Percentiles rank a stretch among this genome's conserved stretches.
Evolutionary conservation across 2,113 vertebrate genomes (phyloP).

Genomic region (Parus major): DNA sequence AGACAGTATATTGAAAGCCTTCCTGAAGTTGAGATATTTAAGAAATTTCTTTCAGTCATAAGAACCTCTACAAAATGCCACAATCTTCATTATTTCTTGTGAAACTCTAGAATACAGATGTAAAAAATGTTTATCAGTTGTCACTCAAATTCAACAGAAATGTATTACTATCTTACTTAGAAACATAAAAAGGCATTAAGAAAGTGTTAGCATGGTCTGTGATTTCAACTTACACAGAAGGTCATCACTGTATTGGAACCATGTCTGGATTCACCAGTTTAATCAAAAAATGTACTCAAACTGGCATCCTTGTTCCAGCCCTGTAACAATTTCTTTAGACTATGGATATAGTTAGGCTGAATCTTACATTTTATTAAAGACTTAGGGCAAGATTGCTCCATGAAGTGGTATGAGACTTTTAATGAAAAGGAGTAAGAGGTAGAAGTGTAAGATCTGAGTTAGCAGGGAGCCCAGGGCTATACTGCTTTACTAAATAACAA

Average conservation of each 20-base stretch:
- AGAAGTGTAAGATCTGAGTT: not conserved
- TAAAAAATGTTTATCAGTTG: not conserved
- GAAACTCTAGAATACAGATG: not conserved
- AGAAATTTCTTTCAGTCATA: not conserved
- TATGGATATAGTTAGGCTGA: not conserved
- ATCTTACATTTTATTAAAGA: not conserved
- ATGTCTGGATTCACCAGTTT: not conserved
- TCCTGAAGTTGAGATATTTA: not conserved
- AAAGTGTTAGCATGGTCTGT: not conserved
- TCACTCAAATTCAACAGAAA: not conserved
- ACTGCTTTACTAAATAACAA: not conserved
- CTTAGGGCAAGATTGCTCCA: not conserved
- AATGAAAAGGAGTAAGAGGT: not conserved
- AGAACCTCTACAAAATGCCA: not conserved
- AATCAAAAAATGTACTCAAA: not conserved
- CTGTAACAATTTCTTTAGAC: not conserved
- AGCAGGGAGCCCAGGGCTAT: too few species aligned
- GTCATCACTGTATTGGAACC: not conserved
- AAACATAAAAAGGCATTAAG: not conserved
- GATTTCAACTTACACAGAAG: not conserved
- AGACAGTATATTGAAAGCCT: not conserved
- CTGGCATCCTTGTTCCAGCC: not conserved
- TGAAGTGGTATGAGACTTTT: not conserved
- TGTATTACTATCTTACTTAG: not conserved
- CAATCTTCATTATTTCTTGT: not conserved